Conservation (phyloP, 2,113 vertebrate species). For the Ochotona curzoniae region DNA sequence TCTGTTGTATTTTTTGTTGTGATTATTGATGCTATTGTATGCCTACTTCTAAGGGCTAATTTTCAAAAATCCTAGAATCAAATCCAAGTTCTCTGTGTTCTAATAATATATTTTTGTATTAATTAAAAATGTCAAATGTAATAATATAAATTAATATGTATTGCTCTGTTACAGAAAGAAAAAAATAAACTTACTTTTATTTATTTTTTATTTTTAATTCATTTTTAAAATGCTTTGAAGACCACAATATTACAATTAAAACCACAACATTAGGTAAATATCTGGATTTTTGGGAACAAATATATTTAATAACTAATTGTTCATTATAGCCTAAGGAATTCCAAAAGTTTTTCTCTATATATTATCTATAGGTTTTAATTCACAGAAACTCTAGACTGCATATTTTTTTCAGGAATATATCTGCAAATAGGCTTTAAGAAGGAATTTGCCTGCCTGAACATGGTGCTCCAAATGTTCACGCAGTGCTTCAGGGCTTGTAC, state of each 20-base stretch:
- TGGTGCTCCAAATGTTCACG: neutral
- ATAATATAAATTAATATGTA: neutral
- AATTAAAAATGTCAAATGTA: slow-evolving; percentile 4
- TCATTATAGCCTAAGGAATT: neutral
- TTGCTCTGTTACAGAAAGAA: neutral
- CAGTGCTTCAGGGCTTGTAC: neutral
- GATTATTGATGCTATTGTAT: neutral
- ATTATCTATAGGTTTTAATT: neutral
- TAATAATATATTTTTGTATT: neutral
- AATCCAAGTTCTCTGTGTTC: neutral
- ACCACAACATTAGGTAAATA: neutral
- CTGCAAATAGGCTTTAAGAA: neutral
- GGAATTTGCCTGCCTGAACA: neutral
- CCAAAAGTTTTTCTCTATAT: neutral
- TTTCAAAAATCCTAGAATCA: slow-evolving; percentile 49
- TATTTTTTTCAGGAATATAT: neutral
- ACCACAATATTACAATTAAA: neutral
- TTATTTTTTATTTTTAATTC: too few relatives aligned
- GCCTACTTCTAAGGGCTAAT: neutral
- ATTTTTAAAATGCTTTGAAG: neutral
- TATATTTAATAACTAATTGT: neutral
- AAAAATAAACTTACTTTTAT: neutral
- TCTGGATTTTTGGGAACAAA: neutral
- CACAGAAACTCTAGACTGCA: neutral
- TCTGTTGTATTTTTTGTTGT: neutral